Evolutionary conservation across 35 echinoderm and acorn worm species (phyloP).

Genomic region (Heliocidaris erythrogramma): DNA sequence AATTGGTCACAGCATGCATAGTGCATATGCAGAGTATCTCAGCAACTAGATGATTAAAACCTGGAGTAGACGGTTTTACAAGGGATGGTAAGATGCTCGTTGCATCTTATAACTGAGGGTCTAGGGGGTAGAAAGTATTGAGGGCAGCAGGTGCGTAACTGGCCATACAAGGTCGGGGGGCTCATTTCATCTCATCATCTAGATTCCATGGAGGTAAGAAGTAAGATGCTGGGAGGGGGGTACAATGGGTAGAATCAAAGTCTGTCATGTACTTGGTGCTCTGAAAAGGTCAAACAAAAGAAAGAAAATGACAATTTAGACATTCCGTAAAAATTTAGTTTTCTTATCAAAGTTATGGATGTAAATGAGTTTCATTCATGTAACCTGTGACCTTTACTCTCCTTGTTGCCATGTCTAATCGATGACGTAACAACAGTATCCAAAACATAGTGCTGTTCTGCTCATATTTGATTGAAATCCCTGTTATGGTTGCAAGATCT

Average conservation of each 20-base stretch:
- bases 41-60: too few species aligned
- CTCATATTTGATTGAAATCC: not conserved
- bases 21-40: too few species aligned
- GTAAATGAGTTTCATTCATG: not conserved
- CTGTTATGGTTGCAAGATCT: too few species aligned
- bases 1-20: too few species aligned
- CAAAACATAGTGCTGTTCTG: not conserved
- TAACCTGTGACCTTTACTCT: not conserved
- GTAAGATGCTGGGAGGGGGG: slow-evolving; percentile 67
- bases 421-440: not conserved
- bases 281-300: slow-evolving; percentile 56
- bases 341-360: not conserved
- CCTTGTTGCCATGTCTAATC: not conserved
- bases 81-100: too few species aligned
- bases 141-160: not conserved
- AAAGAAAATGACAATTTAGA: not conserved
- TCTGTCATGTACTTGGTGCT: slow-evolving; percentile 92
- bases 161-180: not conserved
- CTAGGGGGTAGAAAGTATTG: too few species aligned
- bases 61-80: too few species aligned
- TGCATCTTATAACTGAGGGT: too few species aligned
- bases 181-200: slow-evolving; percentile 59
- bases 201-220: slow-evolving; percentile 88
- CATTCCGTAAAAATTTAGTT: not conserved
- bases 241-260: slow-evolving; percentile 92